These are phyloP conservation scores for Sciurus niger DNA, from an alignment of 2,113 vertebrate genomes.

Conservation along the genomic window DNA sequence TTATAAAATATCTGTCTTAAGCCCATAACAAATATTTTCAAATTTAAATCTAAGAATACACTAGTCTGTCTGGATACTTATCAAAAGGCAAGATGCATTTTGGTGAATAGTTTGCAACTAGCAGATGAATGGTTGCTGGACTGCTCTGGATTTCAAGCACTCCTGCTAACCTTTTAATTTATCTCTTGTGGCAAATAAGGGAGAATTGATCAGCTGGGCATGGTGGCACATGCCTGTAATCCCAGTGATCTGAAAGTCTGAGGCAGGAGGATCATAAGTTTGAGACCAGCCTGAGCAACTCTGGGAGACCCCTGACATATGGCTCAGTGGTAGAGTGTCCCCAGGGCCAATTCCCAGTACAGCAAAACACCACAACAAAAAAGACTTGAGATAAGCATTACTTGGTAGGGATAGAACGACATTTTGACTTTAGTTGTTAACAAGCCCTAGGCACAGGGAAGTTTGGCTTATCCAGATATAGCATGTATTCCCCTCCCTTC, in stretches of 20 bases:
- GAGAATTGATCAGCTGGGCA: neutral
- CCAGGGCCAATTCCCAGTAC: neutral
- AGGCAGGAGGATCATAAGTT: neutral
- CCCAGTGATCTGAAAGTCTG: neutral
- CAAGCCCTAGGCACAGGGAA: neutral
- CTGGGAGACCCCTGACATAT: neutral
- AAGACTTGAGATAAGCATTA: neutral
- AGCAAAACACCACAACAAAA: neutral
- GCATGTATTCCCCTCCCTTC: neutral
- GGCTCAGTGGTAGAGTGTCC: neutral
- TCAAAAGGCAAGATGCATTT: neutral
- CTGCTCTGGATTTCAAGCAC: neutral
- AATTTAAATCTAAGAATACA: neutral
- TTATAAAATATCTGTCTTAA: conserved; percentile 42
- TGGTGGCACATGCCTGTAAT: neutral
- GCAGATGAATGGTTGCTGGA: neutral
- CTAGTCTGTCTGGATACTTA: neutral
- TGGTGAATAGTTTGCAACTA: neutral
- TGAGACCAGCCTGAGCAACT: neutral
- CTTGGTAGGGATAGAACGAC: neutral
- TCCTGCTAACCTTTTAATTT: neutral
- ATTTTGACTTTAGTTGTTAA: neutral
- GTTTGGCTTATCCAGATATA: neutral
- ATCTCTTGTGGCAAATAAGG: neutral
- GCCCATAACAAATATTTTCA: conserved; percentile 3